phyloP scores from a whole-genome alignment of 30 jellyfish, hydroid and myxozoan species.

The Aurelia sp. region DNA sequence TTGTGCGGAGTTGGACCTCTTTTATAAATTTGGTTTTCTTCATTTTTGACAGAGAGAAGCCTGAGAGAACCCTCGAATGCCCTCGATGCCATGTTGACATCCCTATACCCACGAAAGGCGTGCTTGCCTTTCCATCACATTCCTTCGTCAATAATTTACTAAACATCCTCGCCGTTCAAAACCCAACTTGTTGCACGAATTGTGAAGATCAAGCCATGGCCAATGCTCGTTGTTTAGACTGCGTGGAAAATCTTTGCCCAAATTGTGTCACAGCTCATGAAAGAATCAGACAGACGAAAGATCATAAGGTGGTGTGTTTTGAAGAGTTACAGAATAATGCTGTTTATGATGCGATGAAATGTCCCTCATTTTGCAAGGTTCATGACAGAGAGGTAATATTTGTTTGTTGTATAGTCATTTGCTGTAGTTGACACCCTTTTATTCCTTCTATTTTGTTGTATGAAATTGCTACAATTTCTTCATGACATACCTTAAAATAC shows the following conservation, averaged over 20 bases:
- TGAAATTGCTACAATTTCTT: too few relatives aligned
- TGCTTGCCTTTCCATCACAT: constrained; percentile 93
- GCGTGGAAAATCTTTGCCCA: constrained; percentile 94
- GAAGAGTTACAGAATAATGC: constrained; percentile 99
- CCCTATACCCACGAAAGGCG: constrained; percentile 93
- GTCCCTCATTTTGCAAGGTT: constrained; percentile 94
- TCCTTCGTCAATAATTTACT: constrained; percentile 88
- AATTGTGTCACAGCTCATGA: constrained; percentile 97
- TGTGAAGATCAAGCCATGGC: constrained; percentile 97
- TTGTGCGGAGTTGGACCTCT: too few relatives aligned
- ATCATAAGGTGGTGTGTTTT: constrained; percentile 85
- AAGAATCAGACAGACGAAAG: constrained; percentile 96
- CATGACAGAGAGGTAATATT: constrained; percentile 93
- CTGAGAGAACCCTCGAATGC: constrained; percentile 79
- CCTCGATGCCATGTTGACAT: constrained; percentile 89
- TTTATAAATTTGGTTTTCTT: too few relatives aligned
- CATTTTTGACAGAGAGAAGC: constrained; percentile 52
- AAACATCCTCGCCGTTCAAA: constrained; percentile 86
- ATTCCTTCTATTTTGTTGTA: too few relatives aligned
- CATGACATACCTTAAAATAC: too few relatives aligned
- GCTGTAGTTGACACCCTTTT: too few relatives aligned
- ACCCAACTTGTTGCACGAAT: constrained; percentile 92
- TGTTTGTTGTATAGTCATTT: not conserved
- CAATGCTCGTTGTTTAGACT: constrained; percentile 93
- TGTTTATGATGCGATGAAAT: constrained; percentile 89